These are phyloP conservation scores for Agrenia bidenticulata DNA, from an alignment of 2,888 invertebrate genomes.

Conservation along the genomic window DNA sequence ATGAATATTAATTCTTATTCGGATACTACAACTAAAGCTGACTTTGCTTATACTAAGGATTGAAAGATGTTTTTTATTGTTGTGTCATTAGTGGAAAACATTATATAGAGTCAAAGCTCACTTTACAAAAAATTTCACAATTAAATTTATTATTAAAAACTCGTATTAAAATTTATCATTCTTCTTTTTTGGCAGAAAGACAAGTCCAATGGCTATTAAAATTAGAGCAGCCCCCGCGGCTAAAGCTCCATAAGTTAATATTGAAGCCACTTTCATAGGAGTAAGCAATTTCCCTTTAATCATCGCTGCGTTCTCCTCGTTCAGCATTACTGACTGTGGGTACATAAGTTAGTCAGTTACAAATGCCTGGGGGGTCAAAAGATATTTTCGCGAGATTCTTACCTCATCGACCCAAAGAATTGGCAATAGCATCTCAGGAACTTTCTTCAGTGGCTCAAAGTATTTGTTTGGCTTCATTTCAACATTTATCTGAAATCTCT, in stretches of 20 bases:
- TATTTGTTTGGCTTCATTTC: conserved; percentile 21
- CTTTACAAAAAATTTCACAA: too few species aligned
- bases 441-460: conserved; percentile 31
- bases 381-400: not conserved
- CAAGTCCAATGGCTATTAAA: conserved; percentile 1
- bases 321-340: conserved; percentile 43
- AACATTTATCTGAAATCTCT: conserved; percentile 39
- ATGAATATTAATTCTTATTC: too few species aligned
- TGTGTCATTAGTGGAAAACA: too few species aligned
- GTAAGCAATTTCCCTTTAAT: conserved; percentile 33
- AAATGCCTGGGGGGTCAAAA: too few species aligned
- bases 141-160: too few species aligned
- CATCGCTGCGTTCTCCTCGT: conserved; percentile 38
- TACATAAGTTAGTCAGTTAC: too few species aligned
- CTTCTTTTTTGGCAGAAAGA: too few species aligned
- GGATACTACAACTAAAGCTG: too few species aligned
- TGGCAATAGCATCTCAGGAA: conserved; percentile 34
- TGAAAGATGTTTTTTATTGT: too few species aligned
- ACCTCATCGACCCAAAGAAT: conserved; percentile 44
- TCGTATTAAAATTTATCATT: too few species aligned
- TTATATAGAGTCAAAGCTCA: too few species aligned
- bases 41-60: too few species aligned
- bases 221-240: conserved; percentile 17
- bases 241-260: conserved; percentile 20
- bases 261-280: conserved; percentile 28